Conservation (phyloP, 2,113 vertebrate species). For the Eptesicus fuscus region DNA sequence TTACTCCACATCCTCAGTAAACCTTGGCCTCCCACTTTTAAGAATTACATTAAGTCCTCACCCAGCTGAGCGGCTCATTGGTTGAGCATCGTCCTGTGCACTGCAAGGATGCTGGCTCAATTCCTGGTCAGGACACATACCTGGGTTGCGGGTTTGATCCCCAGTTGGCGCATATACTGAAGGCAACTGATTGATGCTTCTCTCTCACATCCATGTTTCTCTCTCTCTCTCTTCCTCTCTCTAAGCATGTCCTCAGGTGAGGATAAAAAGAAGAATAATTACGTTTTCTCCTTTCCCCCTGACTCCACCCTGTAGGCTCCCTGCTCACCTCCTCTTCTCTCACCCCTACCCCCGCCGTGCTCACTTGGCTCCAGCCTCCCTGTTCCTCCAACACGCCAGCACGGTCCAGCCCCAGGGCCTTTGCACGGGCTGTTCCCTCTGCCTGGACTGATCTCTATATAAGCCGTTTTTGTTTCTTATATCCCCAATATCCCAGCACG, state of each 20-base stretch:
- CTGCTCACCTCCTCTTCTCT: not conserved
- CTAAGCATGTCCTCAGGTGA: not conserved
- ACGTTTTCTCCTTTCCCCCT: not conserved
- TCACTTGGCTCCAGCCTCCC: not conserved
- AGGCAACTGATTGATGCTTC: not conserved
- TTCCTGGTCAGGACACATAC: no score
- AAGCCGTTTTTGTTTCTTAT: not conserved
- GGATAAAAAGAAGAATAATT: not conserved
- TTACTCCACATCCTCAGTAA: not conserved
- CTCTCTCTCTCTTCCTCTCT: not conserved
- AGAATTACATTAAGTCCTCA: not conserved
- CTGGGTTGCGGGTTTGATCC: not conserved
- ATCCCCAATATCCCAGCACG: no score
- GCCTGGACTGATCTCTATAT: not conserved
- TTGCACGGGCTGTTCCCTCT: not conserved
- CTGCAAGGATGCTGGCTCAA: not conserved
- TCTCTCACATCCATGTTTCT: not conserved
- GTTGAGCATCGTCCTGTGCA: not conserved
- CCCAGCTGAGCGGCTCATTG: not conserved
- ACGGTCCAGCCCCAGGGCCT: not conserved
- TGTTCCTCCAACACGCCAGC: not conserved
- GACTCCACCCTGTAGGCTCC: not conserved
- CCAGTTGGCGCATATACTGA: not conserved
- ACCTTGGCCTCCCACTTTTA: not conserved
- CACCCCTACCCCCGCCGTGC: accelerated